Base-by-base conservation (phyloP, 2,797 vertebrate genomes). In the Synaphobranchus kaupii region DNA sequence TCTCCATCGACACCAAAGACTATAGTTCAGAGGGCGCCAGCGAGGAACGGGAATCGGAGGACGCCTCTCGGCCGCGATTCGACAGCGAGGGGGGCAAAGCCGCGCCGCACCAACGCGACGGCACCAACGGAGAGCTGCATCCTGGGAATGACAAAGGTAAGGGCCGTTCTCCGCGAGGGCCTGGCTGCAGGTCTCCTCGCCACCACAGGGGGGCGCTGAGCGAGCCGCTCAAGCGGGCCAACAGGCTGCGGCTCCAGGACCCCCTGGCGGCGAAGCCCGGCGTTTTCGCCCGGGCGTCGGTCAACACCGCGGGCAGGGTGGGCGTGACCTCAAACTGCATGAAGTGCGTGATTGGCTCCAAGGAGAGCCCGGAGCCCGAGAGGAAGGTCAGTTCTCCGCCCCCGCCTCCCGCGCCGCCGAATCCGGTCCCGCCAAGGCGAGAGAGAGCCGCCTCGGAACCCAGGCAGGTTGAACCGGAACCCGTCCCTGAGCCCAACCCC, bases 321-420 rank as follows among this genome's bases (percentile, higher is more conserved):
- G 97, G 97, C 9, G 91, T 99, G 95, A 96, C 97, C 0, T 97
- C 97, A 93, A 97, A 97, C 90, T 99, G 98, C 95, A 98, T 99
- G 92, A 97, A 96, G 34, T 99, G 98, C 80, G 94, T 98, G 92
- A 93, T 97, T 47, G 97, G 97, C 90, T 95, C 96, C 85, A 97
- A 95, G 34, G 94, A 97, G 22, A 97, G 97, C 89, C 96, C 97
- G 1, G 97, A 98, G 39, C 56, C 94, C 0, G 97, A 98, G 85
- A 94, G 95, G 90, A 96, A 95, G 68, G 92, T 88, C 89, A 91
- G 88, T 84, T 92, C 89, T 87, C 48, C 39, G 82, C 31, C 83
- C 20, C 17, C 83, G 34, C 84, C 68, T 68, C 87, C 87, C 86
- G 89, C 90, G 82, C 86, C 17, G 34, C 89, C 88, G 44, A 83